Base-by-base conservation (phyloP, 2,797 vertebrate genomes). In the Arctocebus calabarensis region DNA sequence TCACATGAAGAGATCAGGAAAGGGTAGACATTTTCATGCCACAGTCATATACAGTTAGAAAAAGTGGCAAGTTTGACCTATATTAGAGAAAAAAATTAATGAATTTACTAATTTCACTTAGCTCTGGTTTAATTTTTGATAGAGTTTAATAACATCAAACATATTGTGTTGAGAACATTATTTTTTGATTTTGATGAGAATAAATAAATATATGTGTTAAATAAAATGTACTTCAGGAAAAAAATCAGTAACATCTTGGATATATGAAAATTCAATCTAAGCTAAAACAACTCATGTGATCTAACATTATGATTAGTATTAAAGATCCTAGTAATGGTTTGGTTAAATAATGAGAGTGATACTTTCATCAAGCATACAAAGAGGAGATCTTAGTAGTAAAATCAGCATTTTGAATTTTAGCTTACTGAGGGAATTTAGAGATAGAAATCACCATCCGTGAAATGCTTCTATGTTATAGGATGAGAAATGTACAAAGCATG, bases 371-470 rank as follows among this genome's bases (percentile, higher is more conserved):
- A 1, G 1, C 11, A 88, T 22, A 83, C 62, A 74, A 74, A 61
- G 0, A 79, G 5, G 68, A 88, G 3, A 84, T 70, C 7, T 83
- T 23, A 86, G 7, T 29, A 86, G 7, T 29, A 75, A 66, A 84
- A 73, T 82, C 55, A 52, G 2, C 32, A 62, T 90, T 87, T 88
- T 57, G 32, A 81, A 48, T 84, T 91, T 86, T 52, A 90, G 64
- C 17, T 94, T 90, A 34, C 43, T 91, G 1, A 91, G 40, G 4
- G n/a, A 10, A 73, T 87, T 83, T 95, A 62, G 32, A 88, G 7
- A 84, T 22, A 61, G 34, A 97, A 91, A 84, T 94, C 4, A 94
- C 32, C 20, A 61, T 2, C 10, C 90, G 82, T 92, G 48, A 90
- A 93, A 84, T 83, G 16, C 40, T 92, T 91, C 48, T 82, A 27